Evolutionary conservation across 2,113 vertebrate genomes (phyloP).

Genomic region (Podocnemis expansa): DNA sequence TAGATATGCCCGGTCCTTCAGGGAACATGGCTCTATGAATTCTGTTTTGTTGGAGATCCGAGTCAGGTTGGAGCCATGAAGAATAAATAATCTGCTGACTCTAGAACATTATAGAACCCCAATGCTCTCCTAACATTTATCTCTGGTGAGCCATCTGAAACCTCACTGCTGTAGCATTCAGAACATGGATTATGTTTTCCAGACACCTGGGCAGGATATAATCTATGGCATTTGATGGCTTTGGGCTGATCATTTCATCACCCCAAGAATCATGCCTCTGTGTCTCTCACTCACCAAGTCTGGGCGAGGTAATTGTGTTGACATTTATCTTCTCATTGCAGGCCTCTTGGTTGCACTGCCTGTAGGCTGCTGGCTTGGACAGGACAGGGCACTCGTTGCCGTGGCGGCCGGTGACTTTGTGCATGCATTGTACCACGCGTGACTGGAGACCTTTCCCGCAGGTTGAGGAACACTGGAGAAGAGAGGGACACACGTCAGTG

Average conservation of each 20-base stretch:
- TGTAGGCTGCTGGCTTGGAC: conserved; percentile 88
- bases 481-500: not conserved
- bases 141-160: not conserved
- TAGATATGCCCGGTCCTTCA: not conserved
- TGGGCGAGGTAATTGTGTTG: conserved; percentile 96
- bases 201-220: not conserved
- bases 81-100: not conserved
- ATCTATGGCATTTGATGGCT: not conserved
- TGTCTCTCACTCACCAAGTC: conserved; percentile 86
- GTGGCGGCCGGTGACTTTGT: conserved; percentile 93
- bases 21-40: not conserved
- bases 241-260: not conserved
- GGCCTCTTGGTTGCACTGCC: conserved; percentile 88
- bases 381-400: conserved; percentile 87
- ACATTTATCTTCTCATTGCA: conserved; percentile 91
- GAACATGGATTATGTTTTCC: not conserved
- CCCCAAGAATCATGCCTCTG: not conserved
- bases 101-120: not conserved
- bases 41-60: not conserved
- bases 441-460: conserved; percentile 96
- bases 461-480: conserved; percentile 90
- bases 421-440: conserved; percentile 97
- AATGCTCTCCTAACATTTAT: not conserved
- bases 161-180: not conserved
- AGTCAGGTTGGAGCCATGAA: not conserved